Evolutionary conservation across 2,797 vertebrate genomes (phyloP), one percentile per base, ranked within the genome.

Genomic region (Argentina silus): DNA sequence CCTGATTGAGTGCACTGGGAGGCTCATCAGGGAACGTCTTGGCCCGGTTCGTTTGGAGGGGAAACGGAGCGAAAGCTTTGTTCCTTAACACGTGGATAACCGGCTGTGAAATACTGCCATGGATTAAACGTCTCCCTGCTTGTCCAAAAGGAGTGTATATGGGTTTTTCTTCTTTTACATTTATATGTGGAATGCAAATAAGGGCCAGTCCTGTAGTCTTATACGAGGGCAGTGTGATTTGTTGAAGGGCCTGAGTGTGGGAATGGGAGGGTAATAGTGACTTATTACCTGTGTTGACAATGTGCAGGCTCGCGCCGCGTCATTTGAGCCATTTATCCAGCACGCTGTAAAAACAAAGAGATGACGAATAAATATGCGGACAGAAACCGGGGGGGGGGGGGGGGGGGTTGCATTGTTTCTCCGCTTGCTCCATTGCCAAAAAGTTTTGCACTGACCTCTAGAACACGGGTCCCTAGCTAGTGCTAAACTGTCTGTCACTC

Each of bases 281-380:
- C 95, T 97, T 98, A 97, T 96, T 95, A 95, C 95, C 95, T 96
- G 95, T 94, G 94, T 91, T 97, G 96, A 98, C 95, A 94, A 94
- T 97, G 94, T 93, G 94, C 96, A 98, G 97, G 92, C 96, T 91
- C 81, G 79, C 84, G 83, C 94, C 91, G 94, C 93, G 95, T 97
- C 96, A 96, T 93, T 94, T 89, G 88, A 95, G 92, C 95, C 95
- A 97, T 97, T 97, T 96, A 96, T 96, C 95, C 94, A 95, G 91
- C 81, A 86, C 86, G 93, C 95, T 96, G 93, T 95, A 94, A 97
- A 96, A 97, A 97, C 95, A 97, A 96, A 93, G 94, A 93, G 92
- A 94, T 94, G 94, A 91, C 91, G 92, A 95, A 96, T 96, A 96
- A 96, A 96, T 96, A 96, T 93, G 93, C 90, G 89, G 93, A 93